phyloP scores from a whole-genome alignment of 92 coral and sea anemone genomes.

The Zoanthus solanderi region DNA sequence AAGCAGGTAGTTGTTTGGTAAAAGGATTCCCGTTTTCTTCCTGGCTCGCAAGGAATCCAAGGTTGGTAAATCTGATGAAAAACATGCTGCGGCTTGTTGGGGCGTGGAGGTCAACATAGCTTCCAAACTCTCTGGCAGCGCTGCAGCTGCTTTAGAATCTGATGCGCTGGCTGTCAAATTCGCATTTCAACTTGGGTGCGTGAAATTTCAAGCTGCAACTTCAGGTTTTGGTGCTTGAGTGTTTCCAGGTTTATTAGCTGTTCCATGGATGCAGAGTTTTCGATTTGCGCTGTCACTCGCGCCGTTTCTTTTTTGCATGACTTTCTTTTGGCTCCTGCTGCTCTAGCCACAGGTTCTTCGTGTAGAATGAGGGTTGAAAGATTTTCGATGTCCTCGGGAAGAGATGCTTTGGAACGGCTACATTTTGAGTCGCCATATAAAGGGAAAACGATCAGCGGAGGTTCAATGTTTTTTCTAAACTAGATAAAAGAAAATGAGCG shows the following conservation, averaged over 20 bases:
- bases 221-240: constrained; percentile 15
- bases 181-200: constrained; percentile 41
- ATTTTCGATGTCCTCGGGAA: too few relatives aligned
- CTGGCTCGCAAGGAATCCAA: not conserved
- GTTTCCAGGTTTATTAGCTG: constrained; percentile 39
- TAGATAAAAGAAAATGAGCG: too few relatives aligned
- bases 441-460: too few relatives aligned
- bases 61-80: not conserved
- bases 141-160: not conserved
- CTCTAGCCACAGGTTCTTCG: not conserved
- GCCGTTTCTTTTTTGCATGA: not conserved
- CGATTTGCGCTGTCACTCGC: not conserved
- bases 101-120: constrained; percentile 44
- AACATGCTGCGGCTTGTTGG: not conserved
- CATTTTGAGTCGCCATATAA: too few relatives aligned
- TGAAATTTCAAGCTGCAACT: constrained; percentile 15
- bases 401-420: too few relatives aligned
- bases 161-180: constrained; percentile 19
- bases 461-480: too few relatives aligned
- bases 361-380: not conserved
- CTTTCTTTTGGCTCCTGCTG: not conserved
- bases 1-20: too few relatives aligned
- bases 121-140: constrained; percentile 25
- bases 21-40: too few relatives aligned
- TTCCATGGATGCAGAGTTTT: constrained; percentile 16